phyloP scores from a whole-genome alignment of 2,797 vertebrate species.

The Lagodon rhomboides region DNA sequence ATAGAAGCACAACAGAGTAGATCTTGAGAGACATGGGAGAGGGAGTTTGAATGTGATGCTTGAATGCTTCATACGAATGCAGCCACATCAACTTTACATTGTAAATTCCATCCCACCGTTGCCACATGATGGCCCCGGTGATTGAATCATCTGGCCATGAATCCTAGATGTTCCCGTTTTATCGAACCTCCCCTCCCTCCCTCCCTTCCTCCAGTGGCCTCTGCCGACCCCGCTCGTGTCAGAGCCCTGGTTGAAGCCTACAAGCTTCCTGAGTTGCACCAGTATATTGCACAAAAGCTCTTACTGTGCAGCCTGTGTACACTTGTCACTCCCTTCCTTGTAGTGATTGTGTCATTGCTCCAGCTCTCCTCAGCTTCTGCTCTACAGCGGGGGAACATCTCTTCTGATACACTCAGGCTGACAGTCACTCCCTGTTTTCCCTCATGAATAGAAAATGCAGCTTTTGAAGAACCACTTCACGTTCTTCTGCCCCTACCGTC shows the following conservation, averaged over 20 bases:
- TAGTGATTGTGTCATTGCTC: constrained; percentile 36
- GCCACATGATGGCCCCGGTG: not conserved
- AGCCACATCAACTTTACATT: not conserved
- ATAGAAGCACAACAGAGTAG: not conserved
- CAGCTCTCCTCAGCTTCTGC: constrained; percentile 45
- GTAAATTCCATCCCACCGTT: not conserved
- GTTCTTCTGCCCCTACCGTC: constrained; percentile 18
- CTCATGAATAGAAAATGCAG: constrained; percentile 53
- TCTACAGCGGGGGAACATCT: constrained; percentile 19
- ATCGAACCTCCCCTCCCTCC: not conserved
- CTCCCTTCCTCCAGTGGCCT: not conserved
- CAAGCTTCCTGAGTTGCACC: constrained; percentile 1
- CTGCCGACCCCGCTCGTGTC: not conserved
- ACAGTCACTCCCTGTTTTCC: constrained; percentile 41
- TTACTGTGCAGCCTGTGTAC: constrained; percentile 19
- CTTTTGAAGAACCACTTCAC: constrained; percentile 61
- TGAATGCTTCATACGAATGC: not conserved
- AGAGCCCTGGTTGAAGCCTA: constrained; percentile 3
- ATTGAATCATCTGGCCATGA: not conserved
- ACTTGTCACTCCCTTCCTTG: constrained; percentile 20
- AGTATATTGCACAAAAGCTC: constrained; percentile 37
- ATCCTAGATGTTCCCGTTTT: not conserved
- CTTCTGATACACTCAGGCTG: constrained; percentile 37
- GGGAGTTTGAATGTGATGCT: not conserved
- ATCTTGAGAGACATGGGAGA: not conserved